Percentiles rank a stretch among this genome's conserved stretches.
These are phyloP conservation scores for Platichthys flesus DNA, from an alignment of 2,113 vertebrate species.

Conservation along the genomic window DNA sequence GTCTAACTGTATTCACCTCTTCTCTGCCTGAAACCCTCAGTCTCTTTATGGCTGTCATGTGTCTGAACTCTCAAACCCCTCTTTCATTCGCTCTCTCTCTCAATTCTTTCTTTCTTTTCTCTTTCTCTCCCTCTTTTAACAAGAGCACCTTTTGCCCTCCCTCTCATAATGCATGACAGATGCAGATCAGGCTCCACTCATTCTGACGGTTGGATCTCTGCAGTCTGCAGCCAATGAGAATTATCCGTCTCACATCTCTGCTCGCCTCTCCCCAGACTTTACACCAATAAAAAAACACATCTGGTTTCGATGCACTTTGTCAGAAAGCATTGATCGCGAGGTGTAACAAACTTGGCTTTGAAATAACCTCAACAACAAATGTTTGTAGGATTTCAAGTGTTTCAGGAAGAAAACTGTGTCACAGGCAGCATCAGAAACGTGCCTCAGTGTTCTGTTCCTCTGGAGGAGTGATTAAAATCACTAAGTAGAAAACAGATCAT, in stretches of 20 bases:
- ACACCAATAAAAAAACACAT: conserved; percentile 51
- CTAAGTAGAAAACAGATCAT: conserved; percentile 2
- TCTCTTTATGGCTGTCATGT: conserved; percentile 27
- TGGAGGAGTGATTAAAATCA: not conserved
- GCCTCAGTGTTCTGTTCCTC: conserved; percentile 8
- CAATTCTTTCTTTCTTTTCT: no score
- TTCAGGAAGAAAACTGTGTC: conserved; percentile 25
- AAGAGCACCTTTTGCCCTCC: conserved; percentile 58
- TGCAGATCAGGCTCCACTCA: conserved; percentile 59
- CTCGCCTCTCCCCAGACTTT: conserved; percentile 30
- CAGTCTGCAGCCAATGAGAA: conserved; percentile 62
- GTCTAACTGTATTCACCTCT: conserved; percentile 35
- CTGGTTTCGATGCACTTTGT: conserved; percentile 70
- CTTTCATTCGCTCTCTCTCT: not conserved
- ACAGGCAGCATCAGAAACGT: not conserved
- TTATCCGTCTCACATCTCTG: conserved; percentile 53
- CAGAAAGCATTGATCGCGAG: conserved; percentile 40
- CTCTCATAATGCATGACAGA: conserved; percentile 75
- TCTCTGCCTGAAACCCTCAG: not conserved
- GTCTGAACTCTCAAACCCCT: conserved; percentile 25
- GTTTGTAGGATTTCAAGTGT: conserved; percentile 24
- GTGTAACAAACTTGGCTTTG: conserved; percentile 49
- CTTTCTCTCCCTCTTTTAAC: conserved; percentile 31
- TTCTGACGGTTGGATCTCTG: conserved; percentile 62
- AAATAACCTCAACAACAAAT: conserved; percentile 30